phyloP scores from a whole-genome alignment of 92 coral and sea anemone genomes.

The Bergia puertoricense region DNA sequence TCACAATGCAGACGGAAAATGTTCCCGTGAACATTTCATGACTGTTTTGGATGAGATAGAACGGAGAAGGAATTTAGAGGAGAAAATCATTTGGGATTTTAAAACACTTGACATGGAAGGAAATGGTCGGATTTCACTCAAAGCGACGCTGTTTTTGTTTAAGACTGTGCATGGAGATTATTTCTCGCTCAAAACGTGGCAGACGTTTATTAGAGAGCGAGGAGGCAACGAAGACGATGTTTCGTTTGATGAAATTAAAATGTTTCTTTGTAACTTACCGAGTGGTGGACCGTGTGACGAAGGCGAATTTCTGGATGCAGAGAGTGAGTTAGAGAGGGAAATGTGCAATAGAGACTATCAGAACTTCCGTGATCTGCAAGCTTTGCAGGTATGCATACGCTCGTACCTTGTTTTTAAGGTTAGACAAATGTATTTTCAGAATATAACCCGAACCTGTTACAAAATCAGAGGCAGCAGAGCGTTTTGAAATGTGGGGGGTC shows the following conservation, averaged over 20 bases:
- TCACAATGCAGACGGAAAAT: conserved; percentile 72
- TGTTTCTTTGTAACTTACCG: conserved; percentile 86
- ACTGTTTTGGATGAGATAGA: conserved; percentile 83
- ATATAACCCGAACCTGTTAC: no score
- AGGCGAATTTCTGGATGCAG: conserved; percentile 68
- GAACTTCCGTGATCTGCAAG: conserved; percentile 79
- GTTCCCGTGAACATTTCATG: conserved; percentile 82
- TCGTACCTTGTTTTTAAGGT: no score
- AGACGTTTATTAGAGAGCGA: conserved; percentile 70
- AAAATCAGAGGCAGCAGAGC: no score
- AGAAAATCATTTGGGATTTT: conserved; percentile 95
- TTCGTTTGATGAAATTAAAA: conserved; percentile 90
- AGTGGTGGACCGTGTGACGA: conserved; percentile 85
- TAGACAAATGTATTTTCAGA: no score
- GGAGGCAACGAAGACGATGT: conserved; percentile 67
- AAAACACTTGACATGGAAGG: conserved; percentile 85
- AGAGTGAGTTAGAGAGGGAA: conserved; percentile 63
- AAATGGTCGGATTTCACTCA: conserved; percentile 80
- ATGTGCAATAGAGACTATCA: conserved; percentile 61
- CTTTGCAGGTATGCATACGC: conserved; percentile 72
- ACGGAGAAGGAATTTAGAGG: conserved; percentile 82
- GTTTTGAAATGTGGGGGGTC: no score
- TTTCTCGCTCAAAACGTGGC: conserved; percentile 93
- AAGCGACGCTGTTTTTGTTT: conserved; percentile 85
- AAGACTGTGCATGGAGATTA: conserved; percentile 88